These are phyloP conservation scores for Sebastes alutus DNA, from an alignment of 2,797 vertebrate genomes.

Conservation along the genomic window DNA sequence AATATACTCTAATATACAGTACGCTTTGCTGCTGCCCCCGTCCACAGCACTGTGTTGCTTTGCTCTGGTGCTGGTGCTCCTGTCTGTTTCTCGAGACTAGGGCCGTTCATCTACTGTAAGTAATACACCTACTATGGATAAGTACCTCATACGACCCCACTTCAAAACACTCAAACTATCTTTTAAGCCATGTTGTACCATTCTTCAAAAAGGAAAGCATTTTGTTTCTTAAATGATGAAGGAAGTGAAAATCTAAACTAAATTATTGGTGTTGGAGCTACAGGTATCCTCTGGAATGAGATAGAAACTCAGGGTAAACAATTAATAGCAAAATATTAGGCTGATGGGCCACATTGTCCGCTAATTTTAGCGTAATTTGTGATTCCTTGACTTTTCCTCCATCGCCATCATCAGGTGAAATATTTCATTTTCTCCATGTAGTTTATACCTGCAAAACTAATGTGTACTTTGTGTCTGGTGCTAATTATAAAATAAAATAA, in stretches of 20 bases:
- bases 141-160: too few relatives aligned
- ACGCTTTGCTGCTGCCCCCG: too few relatives aligned
- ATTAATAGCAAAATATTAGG: not conserved
- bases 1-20: not conserved
- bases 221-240: conserved; percentile 34
- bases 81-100: too few relatives aligned
- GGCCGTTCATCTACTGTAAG: too few relatives aligned
- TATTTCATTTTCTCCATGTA: too few relatives aligned
- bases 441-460: not conserved
- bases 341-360: not conserved
- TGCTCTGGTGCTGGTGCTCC: too few relatives aligned
- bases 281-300: conserved; percentile 33
- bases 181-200: conserved; percentile 9
- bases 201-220: conserved; percentile 24
- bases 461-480: not conserved
- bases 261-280: conserved; percentile 42
- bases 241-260: conserved; percentile 20
- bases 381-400: not conserved
- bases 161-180: conserved; percentile 9
- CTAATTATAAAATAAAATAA: not conserved
- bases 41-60: too few relatives aligned
- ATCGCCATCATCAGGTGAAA: too few relatives aligned
- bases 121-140: too few relatives aligned
- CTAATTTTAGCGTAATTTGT: too few relatives aligned
- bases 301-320: conserved; percentile 27